Base-by-base conservation (phyloP, 2,113 vertebrate species). In the Chunga burmeisteri region DNA sequence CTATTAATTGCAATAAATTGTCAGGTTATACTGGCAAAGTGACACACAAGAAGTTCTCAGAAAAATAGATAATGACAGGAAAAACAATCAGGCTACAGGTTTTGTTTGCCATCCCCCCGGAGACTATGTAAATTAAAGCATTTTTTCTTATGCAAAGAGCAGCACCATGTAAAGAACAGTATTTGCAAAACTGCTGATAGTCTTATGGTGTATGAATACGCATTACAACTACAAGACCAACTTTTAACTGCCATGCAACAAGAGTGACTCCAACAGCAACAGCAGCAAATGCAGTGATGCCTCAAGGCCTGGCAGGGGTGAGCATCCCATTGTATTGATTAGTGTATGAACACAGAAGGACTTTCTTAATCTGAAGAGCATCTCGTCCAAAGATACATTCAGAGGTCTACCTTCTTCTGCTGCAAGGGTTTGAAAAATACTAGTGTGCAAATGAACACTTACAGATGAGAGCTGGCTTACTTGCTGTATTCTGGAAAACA, bases 101-200 rank as follows among this genome's bases (percentile, higher is more conserved):
- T 96, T 95, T 94, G 83, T 92, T 96, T 91, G 91, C 86, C 62
- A 78, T 89, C 56, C 68, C 91, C 49, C 52, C 0, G 0, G 73
- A 94, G 93, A 91, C 89, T 81, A 32, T 58, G 66, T 72, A 91
- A 94, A 93, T 89, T 38, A 80, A 85, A 89, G 44, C 40, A 36
- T 71, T 94, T 95, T 94, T 94, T 91, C 84, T 91, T 80, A 95
- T 82, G 92, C 84, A 90, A 72, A 96, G 87, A 93, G 78, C 3
- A 0, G 74, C 47, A 88, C 55, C 70, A 73, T 5, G 17, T 81
- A 95, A 96, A 85, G 70, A 91, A 79, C n/a, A 38, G 70, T 75
- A 93, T 87, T 89, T 95, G 80, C 63, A 91, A 93, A 94, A 91
- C 53, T 89, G 70, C 66, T 86, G 86, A 91, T 83, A 94, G 81